These are phyloP conservation scores for Leptinotarsa tumamoca DNA, from an alignment of 2,888 invertebrate genomes.

Conservation along the genomic window DNA sequence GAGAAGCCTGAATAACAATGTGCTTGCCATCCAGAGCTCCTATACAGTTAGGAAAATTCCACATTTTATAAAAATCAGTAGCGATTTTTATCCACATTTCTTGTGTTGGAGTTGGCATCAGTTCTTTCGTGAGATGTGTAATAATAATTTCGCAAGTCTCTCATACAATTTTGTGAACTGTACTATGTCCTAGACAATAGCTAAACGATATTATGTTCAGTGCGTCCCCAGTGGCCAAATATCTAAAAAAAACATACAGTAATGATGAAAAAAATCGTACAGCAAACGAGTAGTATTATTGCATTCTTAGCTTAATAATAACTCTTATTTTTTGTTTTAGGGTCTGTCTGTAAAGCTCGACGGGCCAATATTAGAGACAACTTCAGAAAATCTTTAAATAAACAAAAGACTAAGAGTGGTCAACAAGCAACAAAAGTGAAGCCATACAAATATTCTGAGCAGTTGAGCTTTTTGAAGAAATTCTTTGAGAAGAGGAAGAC, in stretches of 20 bases:
- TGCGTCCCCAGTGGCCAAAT: neutral
- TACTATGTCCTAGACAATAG: slow-evolving; percentile 15
- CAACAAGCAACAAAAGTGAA: slow-evolving; percentile 14
- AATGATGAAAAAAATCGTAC: neutral
- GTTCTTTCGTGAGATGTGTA: neutral
- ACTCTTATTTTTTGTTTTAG: neutral
- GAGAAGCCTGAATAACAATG: slow-evolving; percentile 46
- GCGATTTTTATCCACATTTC: slow-evolving; percentile 19
- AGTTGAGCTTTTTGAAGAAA: slow-evolving; percentile 24
- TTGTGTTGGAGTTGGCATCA: slow-evolving; percentile 11
- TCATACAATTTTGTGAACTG: slow-evolving; percentile 16
- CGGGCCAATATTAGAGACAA: slow-evolving; percentile 13
- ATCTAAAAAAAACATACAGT: neutral
- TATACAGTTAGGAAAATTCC: slow-evolving; percentile 25
- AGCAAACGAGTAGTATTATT: neutral
- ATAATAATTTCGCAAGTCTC: slow-evolving; percentile 5
- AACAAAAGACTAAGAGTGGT: slow-evolving; percentile 23
- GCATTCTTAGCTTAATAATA: neutral
- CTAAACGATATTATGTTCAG: neutral
- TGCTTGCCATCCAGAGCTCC: slow-evolving; percentile 24
- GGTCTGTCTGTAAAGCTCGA: neutral
- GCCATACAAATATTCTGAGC: slow-evolving; percentile 23
- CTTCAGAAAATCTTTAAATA: slow-evolving; percentile 12
- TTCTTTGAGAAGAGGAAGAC: slow-evolving; percentile 23
- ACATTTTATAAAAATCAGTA: slow-evolving; percentile 13